These are phyloP conservation scores for Falcaria lacertinaria DNA, from an alignment of 2,888 invertebrate genomes.

Conservation along the genomic window DNA sequence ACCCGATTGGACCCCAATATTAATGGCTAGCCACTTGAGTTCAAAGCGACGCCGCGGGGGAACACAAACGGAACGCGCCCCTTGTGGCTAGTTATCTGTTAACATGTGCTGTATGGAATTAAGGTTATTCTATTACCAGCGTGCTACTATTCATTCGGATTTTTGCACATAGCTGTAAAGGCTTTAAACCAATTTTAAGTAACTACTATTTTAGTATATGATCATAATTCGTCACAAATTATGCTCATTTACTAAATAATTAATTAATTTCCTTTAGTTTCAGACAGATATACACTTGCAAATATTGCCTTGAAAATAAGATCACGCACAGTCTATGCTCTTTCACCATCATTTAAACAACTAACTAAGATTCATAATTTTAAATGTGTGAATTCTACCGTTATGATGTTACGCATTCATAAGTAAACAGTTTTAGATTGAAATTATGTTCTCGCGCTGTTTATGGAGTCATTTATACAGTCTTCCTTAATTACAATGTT, in stretches of 20 bases:
- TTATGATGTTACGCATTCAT: background rate
- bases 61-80: constrained; percentile 39
- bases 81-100: constrained; percentile 7
- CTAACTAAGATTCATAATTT: background rate
- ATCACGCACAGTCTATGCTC: background rate
- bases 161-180: too few relatives aligned
- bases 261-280: too few relatives aligned
- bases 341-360: background rate
- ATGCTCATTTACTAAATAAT: too few relatives aligned
- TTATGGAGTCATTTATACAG: constrained; percentile 1
- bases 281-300: too few relatives aligned
- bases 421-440: background rate
- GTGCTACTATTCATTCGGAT: background rate
- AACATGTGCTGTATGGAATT: constrained; percentile 8
- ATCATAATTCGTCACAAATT: too few relatives aligned
- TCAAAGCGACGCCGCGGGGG: constrained; percentile 41
- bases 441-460: background rate
- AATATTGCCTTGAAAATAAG: too few relatives aligned
- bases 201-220: too few relatives aligned
- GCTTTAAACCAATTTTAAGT: too few relatives aligned
- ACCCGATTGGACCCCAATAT: constrained; percentile 40
- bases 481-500: constrained; percentile 8
- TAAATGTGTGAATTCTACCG: background rate
- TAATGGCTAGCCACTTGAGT: constrained; percentile 53
- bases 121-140: background rate